Base-by-base conservation (phyloP, 2,797 vertebrate species). In the Labroides dimidiatus region DNA sequence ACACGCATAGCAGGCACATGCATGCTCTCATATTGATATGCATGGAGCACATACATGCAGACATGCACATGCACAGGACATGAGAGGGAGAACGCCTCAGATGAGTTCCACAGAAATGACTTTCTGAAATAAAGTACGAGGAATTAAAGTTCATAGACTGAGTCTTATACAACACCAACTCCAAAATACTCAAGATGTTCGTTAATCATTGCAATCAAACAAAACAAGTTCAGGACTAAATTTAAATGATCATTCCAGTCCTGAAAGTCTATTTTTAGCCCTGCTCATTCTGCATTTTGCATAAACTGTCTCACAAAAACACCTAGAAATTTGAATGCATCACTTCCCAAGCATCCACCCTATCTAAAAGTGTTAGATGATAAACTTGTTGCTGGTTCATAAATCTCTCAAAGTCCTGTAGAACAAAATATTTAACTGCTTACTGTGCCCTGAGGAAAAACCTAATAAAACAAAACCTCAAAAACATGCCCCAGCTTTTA, bases 1-100 rank as follows among this genome's bases (percentile, higher is more conserved):
- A 87, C 82, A 79, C 69, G 69, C 41, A 53, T 67, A 58, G 78
- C 54, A 73, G 80, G 72, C 66, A 59, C 78, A 72, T 72, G 53
- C 47, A 74, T 44, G 69, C 59, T 50, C 78, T 51, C 6, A 59
- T 72, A 68, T 62, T 63, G 55, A 58, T 39, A 52, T 33, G 62
- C 56, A 43, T 43, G 57, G 60, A 63, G 56, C 65, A 67, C 71
- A 78, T 55, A 44, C 52, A 61, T 51, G 60, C 37, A 56, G 12
- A 23, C 52, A 19, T 64, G 49, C 41, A 72, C 17, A 53, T 49
- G 44, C 33, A 52, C 24, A 52, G 10, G 27, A 8, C 24, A 51
- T 30, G 37, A 39, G 55, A 11, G 33, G 51, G 7, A 16, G 49
- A 24, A 19, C 2, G 39, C 10, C 37, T 37, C 36, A 30, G 45